Conservation (phyloP, 2,797 vertebrate genomes). For the Acrocephalus scirpaceus region DNA sequence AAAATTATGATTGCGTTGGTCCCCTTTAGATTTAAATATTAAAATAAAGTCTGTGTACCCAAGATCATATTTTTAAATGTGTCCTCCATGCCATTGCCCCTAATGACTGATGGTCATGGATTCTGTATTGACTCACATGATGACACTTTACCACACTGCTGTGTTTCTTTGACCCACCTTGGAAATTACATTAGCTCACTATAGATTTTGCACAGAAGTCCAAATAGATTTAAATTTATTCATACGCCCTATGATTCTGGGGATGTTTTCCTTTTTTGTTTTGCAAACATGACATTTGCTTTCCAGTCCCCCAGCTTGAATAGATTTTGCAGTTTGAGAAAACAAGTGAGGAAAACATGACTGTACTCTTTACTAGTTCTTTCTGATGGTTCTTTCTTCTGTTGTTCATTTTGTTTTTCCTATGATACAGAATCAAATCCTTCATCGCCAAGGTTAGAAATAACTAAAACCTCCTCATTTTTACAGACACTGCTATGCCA, state of each 20-base stretch:
- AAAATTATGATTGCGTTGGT: neutral
- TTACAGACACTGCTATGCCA: neutral
- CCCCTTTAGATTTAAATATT: neutral
- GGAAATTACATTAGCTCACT: conserved; percentile 2
- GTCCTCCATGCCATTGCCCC: neutral
- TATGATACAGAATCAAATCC: neutral
- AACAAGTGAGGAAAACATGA: neutral
- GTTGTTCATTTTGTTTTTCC: neutral
- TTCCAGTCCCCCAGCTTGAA: conserved; percentile 43
- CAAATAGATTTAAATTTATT: conserved; percentile 64
- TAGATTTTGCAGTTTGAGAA: conserved; percentile 23
- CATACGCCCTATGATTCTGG: conserved; percentile 24
- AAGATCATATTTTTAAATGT: neutral
- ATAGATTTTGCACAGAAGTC: conserved; percentile 41
- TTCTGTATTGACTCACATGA: neutral
- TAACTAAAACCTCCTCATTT: neutral
- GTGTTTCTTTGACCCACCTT: neutral
- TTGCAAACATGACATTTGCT: conserved; percentile 60
- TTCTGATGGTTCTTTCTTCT: neutral
- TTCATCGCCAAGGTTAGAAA: neutral
- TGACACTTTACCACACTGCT: neutral
- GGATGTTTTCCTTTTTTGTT: conserved; percentile 38
- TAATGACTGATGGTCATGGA: neutral
- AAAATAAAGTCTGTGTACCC: neutral
- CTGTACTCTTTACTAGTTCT: neutral